A percentile compares a stretch with the other conserved stretches of the same genome.
Evolutionary conservation across 2,888 invertebrate genomes (phyloP).

Genomic region (Xanthorhoe spadicearia): DNA sequence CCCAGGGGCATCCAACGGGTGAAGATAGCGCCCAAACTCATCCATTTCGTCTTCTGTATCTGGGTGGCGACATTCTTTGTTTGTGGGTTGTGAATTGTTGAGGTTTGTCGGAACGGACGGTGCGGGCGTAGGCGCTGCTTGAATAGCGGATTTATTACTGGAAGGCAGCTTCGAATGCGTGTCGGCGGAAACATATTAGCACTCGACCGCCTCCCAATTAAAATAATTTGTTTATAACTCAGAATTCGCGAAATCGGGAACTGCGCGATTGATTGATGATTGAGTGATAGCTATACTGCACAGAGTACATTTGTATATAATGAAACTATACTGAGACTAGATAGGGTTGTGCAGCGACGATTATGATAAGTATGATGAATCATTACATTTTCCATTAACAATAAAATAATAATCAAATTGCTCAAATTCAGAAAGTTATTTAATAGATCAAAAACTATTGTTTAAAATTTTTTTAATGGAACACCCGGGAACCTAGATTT

Average conservation of each 20-base stretch:
- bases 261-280: slow-evolving; percentile 10
- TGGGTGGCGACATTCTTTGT: slow-evolving; percentile 70
- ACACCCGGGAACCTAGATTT: background rate
- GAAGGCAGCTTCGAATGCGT: slow-evolving; percentile 79
- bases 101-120: slow-evolving; percentile 74
- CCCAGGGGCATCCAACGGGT: slow-evolving; percentile 89
- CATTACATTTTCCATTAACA: no score
- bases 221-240: slow-evolving; percentile 67
- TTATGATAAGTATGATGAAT: no score
- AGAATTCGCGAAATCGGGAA: slow-evolving; percentile 8
- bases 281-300: background rate
- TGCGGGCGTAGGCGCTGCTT: slow-evolving; percentile 72
- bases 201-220: slow-evolving; percentile 59
- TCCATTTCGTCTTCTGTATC: slow-evolving; percentile 80
- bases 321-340: background rate
- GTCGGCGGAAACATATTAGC: slow-evolving; percentile 78
- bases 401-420: no score
- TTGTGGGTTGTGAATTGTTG: slow-evolving; percentile 63
- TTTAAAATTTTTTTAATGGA: no score
- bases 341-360: background rate
- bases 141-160: slow-evolving; percentile 79
- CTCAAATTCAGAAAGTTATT: no score
- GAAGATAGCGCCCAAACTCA: slow-evolving; percentile 86
- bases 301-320: background rate
- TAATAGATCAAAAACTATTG: no score